Conservation (phyloP, 1,140 invertebrate genomes). For the Pomacea maculata region DNA sequence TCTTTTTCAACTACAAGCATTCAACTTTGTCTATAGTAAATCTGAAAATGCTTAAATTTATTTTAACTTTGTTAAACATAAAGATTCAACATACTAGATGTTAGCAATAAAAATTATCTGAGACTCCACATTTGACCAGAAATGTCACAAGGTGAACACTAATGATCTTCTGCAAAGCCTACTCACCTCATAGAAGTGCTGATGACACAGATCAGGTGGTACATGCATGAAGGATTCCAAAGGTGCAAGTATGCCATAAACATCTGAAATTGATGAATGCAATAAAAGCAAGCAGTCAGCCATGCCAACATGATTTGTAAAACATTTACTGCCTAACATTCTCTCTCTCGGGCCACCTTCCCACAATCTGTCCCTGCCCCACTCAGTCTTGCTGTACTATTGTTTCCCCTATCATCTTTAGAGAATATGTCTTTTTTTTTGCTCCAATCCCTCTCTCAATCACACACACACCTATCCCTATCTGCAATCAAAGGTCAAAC, state of each 20-base stretch:
- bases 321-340: not conserved
- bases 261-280: slow-evolving; percentile 71
- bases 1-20: no score
- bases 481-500: slow-evolving; percentile 17
- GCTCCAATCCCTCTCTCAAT: not conserved
- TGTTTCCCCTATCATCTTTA: not conserved
- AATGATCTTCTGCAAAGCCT: no score
- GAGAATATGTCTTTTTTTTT: slow-evolving; percentile 1
- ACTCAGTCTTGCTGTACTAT: no score
- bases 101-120: no score
- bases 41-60: no score
- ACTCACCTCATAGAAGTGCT: slow-evolving; percentile 82
- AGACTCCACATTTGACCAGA: no score
- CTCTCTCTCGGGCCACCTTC: not conserved
- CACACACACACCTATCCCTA: not conserved
- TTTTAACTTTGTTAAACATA: no score
- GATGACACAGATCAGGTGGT: slow-evolving; percentile 76
- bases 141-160: no score
- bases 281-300: not conserved
- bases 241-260: slow-evolving; percentile 84
- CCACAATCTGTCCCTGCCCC: not conserved
- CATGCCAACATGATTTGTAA: not conserved
- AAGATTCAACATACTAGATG: no score
- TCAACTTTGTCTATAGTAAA: no score
- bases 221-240: slow-evolving; percentile 82